phyloP scores from a whole-genome alignment of 2,113 vertebrate species.

The Epinephelus moara region DNA sequence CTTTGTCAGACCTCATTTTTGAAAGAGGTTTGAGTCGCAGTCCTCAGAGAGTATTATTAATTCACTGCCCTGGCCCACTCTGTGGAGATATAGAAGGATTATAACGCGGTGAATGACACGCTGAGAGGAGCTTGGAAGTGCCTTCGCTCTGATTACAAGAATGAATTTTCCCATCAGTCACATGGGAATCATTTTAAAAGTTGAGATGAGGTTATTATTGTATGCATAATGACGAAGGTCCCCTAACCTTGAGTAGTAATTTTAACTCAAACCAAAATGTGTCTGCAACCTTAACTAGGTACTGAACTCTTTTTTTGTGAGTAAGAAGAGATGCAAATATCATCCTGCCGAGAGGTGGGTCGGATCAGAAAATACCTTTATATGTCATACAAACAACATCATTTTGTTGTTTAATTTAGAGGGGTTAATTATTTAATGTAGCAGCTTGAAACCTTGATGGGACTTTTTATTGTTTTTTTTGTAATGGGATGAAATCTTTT shows the following conservation, averaged over 20 bases:
- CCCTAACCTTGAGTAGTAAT: not conserved
- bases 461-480: not conserved
- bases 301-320: too few relatives aligned
- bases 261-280: not conserved
- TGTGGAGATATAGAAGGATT: constrained; percentile 71
- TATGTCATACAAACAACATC: too few relatives aligned
- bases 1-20: constrained; percentile 81
- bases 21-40: constrained; percentile 74
- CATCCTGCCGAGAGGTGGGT: too few relatives aligned
- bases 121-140: constrained; percentile 47
- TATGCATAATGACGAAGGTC: not conserved
- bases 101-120: constrained; percentile 57
- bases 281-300: not conserved
- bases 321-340: too few relatives aligned
- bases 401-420: too few relatives aligned
- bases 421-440: too few relatives aligned
- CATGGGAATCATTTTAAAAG: constrained; percentile 47
- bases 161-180: constrained; percentile 49
- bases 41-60: constrained; percentile 76
- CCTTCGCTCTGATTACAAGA: constrained; percentile 58
- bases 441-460: too few relatives aligned
- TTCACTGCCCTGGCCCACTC: constrained; percentile 60
- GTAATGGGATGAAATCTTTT: not conserved
- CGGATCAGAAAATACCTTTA: too few relatives aligned
- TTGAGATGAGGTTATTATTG: not conserved